A percentile compares a stretch with the other conserved stretches of the same genome.
These are phyloP conservation scores for Tachysurus fulvidraco DNA, from an alignment of 2,113 vertebrate species.

Conservation along the genomic window DNA sequence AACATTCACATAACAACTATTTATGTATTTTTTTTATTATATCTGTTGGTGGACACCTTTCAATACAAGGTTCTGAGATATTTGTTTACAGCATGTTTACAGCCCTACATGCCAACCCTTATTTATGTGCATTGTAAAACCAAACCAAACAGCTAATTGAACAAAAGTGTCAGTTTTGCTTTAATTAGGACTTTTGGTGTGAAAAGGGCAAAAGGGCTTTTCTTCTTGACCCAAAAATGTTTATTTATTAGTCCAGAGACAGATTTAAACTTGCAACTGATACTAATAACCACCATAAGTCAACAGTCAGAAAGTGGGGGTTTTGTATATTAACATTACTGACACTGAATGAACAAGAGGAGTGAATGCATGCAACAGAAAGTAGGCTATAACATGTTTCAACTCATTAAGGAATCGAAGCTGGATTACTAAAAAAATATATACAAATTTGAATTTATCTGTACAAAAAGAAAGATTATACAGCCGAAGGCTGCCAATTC, in stretches of 20 bases:
- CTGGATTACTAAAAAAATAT: not conserved
- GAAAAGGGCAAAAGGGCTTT: not conserved
- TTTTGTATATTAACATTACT: not conserved
- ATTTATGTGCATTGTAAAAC: not conserved
- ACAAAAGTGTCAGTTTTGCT: not conserved
- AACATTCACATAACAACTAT: not conserved
- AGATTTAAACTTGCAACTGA: not conserved
- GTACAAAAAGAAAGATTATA: not conserved
- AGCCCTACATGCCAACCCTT: not conserved
- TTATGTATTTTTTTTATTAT: not conserved
- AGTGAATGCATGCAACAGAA: not conserved
- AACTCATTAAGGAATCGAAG: not conserved
- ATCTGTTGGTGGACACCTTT: not conserved
- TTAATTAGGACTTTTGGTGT: not conserved
- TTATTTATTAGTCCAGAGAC: not conserved
- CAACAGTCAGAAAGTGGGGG: not conserved
- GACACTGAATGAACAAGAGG: not conserved
- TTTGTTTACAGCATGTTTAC: not conserved
- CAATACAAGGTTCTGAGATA: not conserved
- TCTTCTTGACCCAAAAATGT: not conserved
- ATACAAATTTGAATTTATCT: not conserved
- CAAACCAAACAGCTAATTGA: not conserved
- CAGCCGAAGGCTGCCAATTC: not conserved
- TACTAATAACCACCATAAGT: not conserved
- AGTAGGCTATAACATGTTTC: not conserved